A percentile compares a stretch with the other conserved stretches of the same genome.
Evolutionary conservation across 2,888 invertebrate species (phyloP).

Genomic region (Perizoma affinitatum): DNA sequence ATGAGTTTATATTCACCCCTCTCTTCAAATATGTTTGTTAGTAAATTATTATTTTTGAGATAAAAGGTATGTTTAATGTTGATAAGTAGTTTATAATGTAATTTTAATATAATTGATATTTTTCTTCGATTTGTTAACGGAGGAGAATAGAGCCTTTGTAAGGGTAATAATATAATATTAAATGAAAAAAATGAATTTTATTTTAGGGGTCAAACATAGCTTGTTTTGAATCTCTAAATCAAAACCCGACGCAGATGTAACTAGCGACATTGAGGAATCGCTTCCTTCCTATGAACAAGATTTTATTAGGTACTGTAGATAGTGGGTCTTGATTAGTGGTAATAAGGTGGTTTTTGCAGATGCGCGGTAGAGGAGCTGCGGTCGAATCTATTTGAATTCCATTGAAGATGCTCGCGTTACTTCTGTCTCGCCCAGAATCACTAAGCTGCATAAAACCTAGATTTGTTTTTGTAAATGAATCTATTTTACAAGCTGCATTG

Average conservation of each 20-base stretch:
- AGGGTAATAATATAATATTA: constrained; percentile 77
- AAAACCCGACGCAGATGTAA: constrained; percentile 39
- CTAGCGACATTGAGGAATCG: constrained; percentile 52
- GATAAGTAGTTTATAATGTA: constrained; percentile 80
- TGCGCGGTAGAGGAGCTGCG: constrained; percentile 53
- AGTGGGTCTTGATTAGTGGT: constrained; percentile 37
- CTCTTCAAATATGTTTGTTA: constrained; percentile 66
- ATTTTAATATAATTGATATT: constrained; percentile 77
- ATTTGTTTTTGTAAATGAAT: background rate
- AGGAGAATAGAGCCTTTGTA: constrained; percentile 70
- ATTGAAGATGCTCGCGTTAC: constrained; percentile 61
- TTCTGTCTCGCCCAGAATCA: constrained; percentile 44
- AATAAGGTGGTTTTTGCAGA: constrained; percentile 48
- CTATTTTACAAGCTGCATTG: background rate
- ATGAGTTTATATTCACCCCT: constrained; percentile 33
- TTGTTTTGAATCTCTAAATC: constrained; percentile 8
- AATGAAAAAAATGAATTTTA: constrained; percentile 52
- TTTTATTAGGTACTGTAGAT: constrained; percentile 39
- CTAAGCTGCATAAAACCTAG: constrained; percentile 37
- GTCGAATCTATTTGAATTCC: constrained; percentile 75
- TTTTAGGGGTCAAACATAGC: constrained; percentile 29
- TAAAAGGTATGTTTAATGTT: constrained; percentile 81
- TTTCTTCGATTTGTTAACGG: constrained; percentile 64
- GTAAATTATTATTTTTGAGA: constrained; percentile 84
- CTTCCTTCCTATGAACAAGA: constrained; percentile 54